phyloP scores from a whole-genome alignment of 2,888 invertebrate genomes.

The Nemotelus nigrinus region DNA sequence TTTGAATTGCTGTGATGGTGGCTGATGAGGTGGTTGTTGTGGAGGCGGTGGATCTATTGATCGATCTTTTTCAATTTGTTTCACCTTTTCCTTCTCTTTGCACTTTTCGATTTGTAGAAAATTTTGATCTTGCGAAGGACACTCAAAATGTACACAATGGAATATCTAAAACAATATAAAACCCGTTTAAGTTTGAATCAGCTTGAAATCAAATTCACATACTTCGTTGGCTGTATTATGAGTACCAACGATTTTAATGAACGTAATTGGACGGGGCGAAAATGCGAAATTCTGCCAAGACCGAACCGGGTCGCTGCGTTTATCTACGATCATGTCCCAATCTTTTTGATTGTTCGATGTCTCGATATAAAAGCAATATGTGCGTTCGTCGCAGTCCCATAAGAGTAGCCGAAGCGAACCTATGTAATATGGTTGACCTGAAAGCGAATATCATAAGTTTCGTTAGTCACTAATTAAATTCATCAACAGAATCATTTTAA shows the following conservation, averaged over 20 bases:
- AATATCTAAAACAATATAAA: conserved; percentile 76
- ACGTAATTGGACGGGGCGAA: conserved; percentile 85
- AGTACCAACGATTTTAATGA: conserved; percentile 94
- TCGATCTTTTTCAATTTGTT: conserved; percentile 9
- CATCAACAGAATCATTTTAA: not conserved
- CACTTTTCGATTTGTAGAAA: conserved; percentile 53
- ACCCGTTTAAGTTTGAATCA: not conserved
- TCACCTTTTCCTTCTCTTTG: conserved; percentile 30
- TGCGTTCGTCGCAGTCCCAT: conserved; percentile 97
- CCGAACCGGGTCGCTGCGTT: conserved; percentile 83
- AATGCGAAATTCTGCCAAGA: conserved; percentile 96
- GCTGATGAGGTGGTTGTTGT: not conserved
- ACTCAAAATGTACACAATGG: conserved; percentile 97
- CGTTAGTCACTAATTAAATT: not conserved
- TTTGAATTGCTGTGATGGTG: not conserved
- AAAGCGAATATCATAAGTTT: not conserved
- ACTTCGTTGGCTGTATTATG: conserved; percentile 98
- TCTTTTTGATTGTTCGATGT: conserved; percentile 91
- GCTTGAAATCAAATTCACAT: conserved; percentile 48
- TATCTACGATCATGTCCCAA: conserved; percentile 92
- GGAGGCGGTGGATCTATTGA: not conserved
- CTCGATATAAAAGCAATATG: conserved; percentile 96
- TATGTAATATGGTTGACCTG: conserved; percentile 91
- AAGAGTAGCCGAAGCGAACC: conserved; percentile 89
- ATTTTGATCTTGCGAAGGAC: conserved; percentile 76